Conservation (phyloP, 2,113 vertebrate species). For the Catharus fuscescens region DNA sequence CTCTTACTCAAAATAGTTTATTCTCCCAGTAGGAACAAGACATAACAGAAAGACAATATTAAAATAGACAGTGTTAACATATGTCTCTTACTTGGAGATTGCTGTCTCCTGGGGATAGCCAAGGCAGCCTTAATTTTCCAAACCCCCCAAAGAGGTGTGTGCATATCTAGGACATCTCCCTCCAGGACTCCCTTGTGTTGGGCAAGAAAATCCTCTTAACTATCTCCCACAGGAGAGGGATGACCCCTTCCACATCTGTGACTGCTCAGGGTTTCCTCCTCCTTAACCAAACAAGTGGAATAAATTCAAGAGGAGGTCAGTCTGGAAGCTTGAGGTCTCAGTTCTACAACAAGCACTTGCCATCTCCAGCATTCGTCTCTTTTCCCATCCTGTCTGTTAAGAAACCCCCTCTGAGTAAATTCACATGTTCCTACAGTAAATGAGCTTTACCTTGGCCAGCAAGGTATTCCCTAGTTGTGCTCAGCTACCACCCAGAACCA, state of each 20-base stretch:
- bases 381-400: background rate
- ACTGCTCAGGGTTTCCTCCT: background rate
- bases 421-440: rapidly evolving
- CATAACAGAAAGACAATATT: background rate
- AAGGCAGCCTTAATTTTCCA: background rate
- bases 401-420: background rate
- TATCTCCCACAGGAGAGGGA: background rate
- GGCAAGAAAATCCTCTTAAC: background rate
- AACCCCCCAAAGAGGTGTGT: background rate
- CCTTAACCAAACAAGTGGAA: background rate
- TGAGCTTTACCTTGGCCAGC: background rate
- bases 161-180: background rate
- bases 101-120: background rate
- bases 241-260: rapidly evolving
- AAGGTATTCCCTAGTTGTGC: background rate
- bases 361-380: background rate
- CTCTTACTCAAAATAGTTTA: background rate
- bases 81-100: background rate
- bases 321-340: background rate
- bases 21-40: constrained; percentile 10
- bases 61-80: background rate
- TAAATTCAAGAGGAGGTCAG: background rate
- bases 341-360: background rate
- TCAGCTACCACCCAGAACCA: background rate
- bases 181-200: background rate